Evolutionary conservation across 2,888 invertebrate species (phyloP).

Genomic region (Drosophila putrida): DNA sequence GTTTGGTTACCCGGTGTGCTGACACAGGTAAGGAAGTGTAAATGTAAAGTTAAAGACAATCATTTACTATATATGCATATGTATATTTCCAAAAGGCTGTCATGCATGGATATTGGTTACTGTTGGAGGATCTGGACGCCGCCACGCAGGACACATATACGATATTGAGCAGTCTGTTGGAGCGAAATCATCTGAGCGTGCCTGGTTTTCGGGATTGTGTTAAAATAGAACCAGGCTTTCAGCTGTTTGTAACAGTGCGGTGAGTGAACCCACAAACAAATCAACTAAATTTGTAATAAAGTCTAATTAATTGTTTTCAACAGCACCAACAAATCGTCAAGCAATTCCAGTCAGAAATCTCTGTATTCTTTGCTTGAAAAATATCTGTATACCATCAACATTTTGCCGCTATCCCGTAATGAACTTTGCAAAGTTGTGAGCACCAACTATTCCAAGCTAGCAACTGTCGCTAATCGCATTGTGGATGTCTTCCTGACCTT

Average conservation of each 20-base stretch:
- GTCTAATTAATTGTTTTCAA: not conserved
- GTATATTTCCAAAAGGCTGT: conserved; percentile 87
- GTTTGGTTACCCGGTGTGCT: conserved; percentile 98
- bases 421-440: conserved; percentile 92
- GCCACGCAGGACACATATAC: conserved; percentile 97
- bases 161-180: conserved; percentile 93
- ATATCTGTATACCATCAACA: conserved; percentile 92
- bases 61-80: not conserved
- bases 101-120: conserved; percentile 94
- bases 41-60: not conserved
- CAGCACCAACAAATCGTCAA: conserved; percentile 83
- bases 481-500: conserved; percentile 94
- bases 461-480: conserved; percentile 91
- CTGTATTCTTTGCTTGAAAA: conserved; percentile 91
- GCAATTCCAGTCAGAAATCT: conserved; percentile 86
- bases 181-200: conserved; percentile 92
- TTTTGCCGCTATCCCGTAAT: conserved; percentile 91
- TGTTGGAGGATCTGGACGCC: conserved; percentile 97
- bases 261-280: conserved; percentile 73
- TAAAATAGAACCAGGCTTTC: conserved; percentile 93
- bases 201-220: conserved; percentile 95
- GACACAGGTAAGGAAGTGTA: conserved; percentile 88
- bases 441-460: conserved; percentile 89
- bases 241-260: conserved; percentile 96
- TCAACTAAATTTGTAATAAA: not conserved